Base-by-base conservation (phyloP, 2,797 vertebrate species). In the Enteromius unitaeniatus region DNA sequence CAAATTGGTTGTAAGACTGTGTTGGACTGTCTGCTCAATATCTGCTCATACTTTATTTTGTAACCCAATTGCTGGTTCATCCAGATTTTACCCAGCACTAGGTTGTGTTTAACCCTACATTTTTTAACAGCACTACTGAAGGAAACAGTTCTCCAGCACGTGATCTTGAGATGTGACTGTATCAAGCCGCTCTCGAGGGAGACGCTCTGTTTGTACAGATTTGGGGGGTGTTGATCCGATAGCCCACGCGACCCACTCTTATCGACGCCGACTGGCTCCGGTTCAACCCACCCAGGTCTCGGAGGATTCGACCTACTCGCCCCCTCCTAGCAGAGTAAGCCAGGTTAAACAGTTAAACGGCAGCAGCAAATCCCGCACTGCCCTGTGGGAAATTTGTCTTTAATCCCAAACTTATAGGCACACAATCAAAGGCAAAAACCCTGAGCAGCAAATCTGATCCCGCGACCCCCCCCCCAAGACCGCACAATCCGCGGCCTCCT, bases 381-480 rank as follows among this genome's bases (percentile, higher is more conserved):
- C 97, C 98, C 98, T 97, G 97, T 99, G 98, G 97, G 98, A 99
- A 99, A 99, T 99, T 98, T 98, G 96, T 96, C 96, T 98, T 97
- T 99, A 99, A 99, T 99, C 98, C 98, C 86, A 93, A 98, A 99
- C 96, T 99, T 99, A 98, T 98, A 98, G 96, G 96, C 96, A 96
- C 96, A 97, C 97, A 98, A 98, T 99, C 97, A 98, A 98, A 99
- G 96, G 97, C 96, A 96, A 98, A 98, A 99, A 98, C 97, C 97
- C 97, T 84, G 93, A 95, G 97, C 96, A 98, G 97, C 97, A 98
- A 97, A 98, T 97, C 96, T 97, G 97, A 98, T 98, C 97, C 45
- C 1, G 31, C 96, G 97, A 95, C 95, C 95, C 90, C 88, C 83
- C 67, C 78, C 82, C 53, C 58, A 67, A 60, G 62, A 69, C 79